Evolutionary conservation across 2,113 vertebrate species (phyloP), one percentile per base, ranked within the genome.

Genomic region (Odontesthes bonariensis): DNA sequence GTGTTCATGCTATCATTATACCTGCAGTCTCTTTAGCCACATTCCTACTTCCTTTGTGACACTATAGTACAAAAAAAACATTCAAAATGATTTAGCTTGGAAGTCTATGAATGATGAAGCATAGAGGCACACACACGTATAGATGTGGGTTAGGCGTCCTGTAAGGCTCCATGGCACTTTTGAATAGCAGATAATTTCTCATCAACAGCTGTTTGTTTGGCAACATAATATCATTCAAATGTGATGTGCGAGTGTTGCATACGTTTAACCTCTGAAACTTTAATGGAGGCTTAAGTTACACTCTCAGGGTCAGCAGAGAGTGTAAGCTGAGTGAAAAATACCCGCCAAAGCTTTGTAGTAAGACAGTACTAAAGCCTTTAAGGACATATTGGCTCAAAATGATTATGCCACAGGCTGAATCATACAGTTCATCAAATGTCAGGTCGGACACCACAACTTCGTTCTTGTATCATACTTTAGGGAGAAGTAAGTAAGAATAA

Each of bases 241-340:
- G 64, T 71, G 76, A 38, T 38, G 10, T 38, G 6, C 10, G 35
- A 38, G 2, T 38, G 35, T 64, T 35, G 54, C 42, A 6, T 38
- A 38, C 5, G 22, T 70, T 72, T 27, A 64, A 60, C 5, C 52
- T 62, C 56, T 87, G 71, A 87, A 91, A 79, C 31, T 73, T 90
- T 86, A 64, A 90, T 75, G 81, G 60, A 76, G 68, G 68, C 42
- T 87, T 47, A 0, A 1, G 64, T 79, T 77, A 14, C 81, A 9
- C 19, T 56, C 7, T 17, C 10, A 6, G n/a, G 17, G 69, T 68
- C 42, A 73, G 35, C 23, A 12, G 19, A 69, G 75, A 69, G 75
- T 17, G 40, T 60, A 57, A 64, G 46, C 40, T 65, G 58, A 9
- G 55, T 69, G 57, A 19, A 31, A 53, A 57, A 61, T 2, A 40